These are phyloP conservation scores for cat (Felis catus) DNA, from an alignment of 2,113 vertebrate species.

Conservation along the genomic window DNA sequence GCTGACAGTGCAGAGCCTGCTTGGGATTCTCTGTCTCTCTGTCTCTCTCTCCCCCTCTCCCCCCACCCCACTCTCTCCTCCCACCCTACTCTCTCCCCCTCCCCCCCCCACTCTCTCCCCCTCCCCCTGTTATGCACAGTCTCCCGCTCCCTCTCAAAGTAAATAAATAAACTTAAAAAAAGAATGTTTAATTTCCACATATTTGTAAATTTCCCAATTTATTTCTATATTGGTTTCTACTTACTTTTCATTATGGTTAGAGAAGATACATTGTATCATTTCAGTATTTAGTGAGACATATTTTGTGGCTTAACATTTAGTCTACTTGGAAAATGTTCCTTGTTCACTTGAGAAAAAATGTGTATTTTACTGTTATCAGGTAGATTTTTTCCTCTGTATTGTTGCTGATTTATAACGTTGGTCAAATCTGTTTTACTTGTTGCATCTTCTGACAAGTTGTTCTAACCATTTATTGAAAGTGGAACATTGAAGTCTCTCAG, in stretches of 20 bases:
- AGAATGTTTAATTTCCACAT: background rate
- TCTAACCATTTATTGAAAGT: background rate
- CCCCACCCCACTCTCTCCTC: too few relatives aligned
- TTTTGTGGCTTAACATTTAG: background rate
- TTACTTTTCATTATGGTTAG: background rate
- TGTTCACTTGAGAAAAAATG: background rate
- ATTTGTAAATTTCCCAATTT: background rate
- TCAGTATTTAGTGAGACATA: background rate
- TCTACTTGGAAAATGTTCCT: background rate
- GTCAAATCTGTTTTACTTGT: background rate
- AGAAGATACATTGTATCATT: background rate
- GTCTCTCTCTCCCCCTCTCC: too few relatives aligned
- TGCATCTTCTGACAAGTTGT: background rate
- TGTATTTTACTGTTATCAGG: background rate
- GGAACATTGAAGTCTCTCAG: background rate
- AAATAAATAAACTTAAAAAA: too few relatives aligned
- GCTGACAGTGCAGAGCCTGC: too few relatives aligned
- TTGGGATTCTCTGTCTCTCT: too few relatives aligned
- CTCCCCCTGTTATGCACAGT: too few relatives aligned
- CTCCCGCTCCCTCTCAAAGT: too few relatives aligned
- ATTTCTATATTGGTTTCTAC: background rate
- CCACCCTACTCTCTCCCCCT: too few relatives aligned
- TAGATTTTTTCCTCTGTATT: background rate
- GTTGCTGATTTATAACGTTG: background rate
- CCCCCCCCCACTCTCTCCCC: too few relatives aligned